Conservation (phyloP, 2,797 vertebrate species). For the Gobionotothen gibberifrons region DNA sequence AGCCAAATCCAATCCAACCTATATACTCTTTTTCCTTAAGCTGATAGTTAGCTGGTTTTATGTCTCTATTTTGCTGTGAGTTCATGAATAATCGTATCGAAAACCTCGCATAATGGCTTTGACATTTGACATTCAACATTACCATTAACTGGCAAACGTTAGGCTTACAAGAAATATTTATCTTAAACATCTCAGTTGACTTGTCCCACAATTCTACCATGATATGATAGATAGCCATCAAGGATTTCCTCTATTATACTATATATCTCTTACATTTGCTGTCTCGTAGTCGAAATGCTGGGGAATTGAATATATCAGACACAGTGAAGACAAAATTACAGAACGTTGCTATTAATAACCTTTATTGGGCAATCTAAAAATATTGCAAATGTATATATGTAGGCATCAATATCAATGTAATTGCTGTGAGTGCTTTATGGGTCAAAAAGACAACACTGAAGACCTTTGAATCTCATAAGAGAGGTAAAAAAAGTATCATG, state of each 20-base stretch:
- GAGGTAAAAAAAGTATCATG: constrained; percentile 6
- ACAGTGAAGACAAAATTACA: background rate
- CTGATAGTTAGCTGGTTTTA: background rate
- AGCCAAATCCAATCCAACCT: constrained; percentile 15
- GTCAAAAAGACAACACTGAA: constrained; percentile 18
- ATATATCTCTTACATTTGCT: background rate
- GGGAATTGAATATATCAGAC: constrained; percentile 7
- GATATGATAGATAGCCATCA: constrained; percentile 23
- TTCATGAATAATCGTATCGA: constrained; percentile 33
- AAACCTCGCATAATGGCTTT: constrained; percentile 31
- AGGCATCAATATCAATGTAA: too few species aligned
- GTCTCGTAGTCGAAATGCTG: background rate
- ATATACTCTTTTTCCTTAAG: background rate
- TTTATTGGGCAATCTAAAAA: constrained; percentile 35
- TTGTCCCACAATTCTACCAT: constrained; percentile 25
- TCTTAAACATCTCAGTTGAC: constrained; percentile 41
- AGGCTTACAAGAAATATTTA: constrained; percentile 46
- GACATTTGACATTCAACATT: constrained; percentile 58
- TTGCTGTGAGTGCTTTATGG: constrained; percentile 20
- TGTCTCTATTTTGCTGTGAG: constrained; percentile 14
- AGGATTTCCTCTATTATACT: constrained; percentile 6
- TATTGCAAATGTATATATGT: constrained; percentile 27
- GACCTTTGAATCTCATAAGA: constrained; percentile 26
- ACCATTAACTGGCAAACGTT: constrained; percentile 52
- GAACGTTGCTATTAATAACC: constrained; percentile 22